These are phyloP conservation scores for Kradibia gibbosae DNA, from an alignment of 1,140 invertebrate genomes.

Conservation along the genomic window DNA sequence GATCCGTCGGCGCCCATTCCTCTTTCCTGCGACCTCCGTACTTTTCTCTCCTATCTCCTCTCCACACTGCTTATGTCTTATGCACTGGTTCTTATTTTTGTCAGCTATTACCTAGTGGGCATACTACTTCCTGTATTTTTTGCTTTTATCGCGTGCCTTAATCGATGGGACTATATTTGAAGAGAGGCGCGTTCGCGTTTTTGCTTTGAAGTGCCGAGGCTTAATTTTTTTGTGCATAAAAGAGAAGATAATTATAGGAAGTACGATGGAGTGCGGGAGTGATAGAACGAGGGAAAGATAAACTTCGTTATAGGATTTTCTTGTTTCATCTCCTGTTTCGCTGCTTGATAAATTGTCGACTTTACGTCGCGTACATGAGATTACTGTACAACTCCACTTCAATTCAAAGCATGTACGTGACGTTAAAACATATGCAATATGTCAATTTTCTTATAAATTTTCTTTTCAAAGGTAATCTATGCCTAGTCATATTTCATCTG, in stretches of 20 bases:
- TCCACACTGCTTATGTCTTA: neutral
- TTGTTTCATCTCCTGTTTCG: slow-evolving; percentile 59
- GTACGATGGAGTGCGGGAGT: neutral
- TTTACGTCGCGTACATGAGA: slow-evolving; percentile 54
- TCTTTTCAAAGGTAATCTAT: too few species aligned
- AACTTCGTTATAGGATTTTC: slow-evolving; percentile 53
- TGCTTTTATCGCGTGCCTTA: neutral
- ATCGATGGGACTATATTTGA: slow-evolving; percentile 22
- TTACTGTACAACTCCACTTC: neutral
- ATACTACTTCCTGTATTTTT: neutral
- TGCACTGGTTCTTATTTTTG: neutral
- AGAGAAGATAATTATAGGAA: slow-evolving; percentile 43
- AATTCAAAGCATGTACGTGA: slow-evolving; percentile 43
- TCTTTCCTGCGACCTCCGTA: slow-evolving; percentile 50
- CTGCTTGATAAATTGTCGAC: slow-evolving; percentile 62
- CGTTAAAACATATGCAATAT: slow-evolving; percentile 51
- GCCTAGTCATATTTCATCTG: too few species aligned
- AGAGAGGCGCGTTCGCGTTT: slow-evolving; percentile 37
- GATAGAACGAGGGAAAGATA: slow-evolving; percentile 40
- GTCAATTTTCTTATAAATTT: slow-evolving; percentile 21
- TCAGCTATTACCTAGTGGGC: neutral
- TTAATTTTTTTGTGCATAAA: neutral
- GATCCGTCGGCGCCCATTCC: slow-evolving; percentile 66
- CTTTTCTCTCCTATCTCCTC: neutral
- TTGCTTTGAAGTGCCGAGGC: slow-evolving; percentile 16